Base-by-base conservation (phyloP, 37 sponge, comb jelly and placozoan genomes). In the Beroe forskalii region DNA sequence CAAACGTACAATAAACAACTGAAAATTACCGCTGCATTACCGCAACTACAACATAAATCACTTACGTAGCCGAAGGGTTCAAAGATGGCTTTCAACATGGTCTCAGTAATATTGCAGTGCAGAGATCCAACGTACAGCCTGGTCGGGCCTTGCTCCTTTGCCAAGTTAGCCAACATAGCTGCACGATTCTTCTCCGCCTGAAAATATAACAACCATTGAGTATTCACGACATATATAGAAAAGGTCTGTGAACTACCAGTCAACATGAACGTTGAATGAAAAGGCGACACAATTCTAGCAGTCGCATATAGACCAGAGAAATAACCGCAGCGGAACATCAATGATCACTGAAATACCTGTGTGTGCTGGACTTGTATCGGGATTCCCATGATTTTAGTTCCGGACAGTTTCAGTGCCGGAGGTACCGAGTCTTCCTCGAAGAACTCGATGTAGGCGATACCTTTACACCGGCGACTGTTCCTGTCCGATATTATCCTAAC, bases 361-460 rank as follows among this genome's bases (percentile, higher is more conserved):
- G 96, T 98, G 0, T 95, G 95, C 80, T 98, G 99, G 25, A 98
- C 92, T 32, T 96, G 95, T 42, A 98, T 94, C 27, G 99, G 99
- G 0, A 95, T 91, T 32, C 95, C 99, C 67, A 90, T 92, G 90
- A 96, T 33, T 89, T 94, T 95, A 67, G 93, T 93, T 3, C 99
- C 99, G 30, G 67, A 92, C 89, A 95, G 67, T 1, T 55, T 66
- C 55, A 98, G 55, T 4, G 99, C 96, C 91, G 66, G 66, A 36
- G 44, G 67, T 0, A 96, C 93, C 38, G 94, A 95, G 30, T 62
- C 91, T 42, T 92, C 92, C 12, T 93, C 93, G 1, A 91, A 69
- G 90, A 98, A 98, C 93, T 98, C 99, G 1, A 98, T 95, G 80
- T 98, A 98, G 0, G 99, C 99, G 35, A 98, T 98, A 20, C 99